Percentiles rank a stretch among this genome's conserved stretches.
These are phyloP conservation scores for Urocitellus parryii DNA, from an alignment of 2,113 vertebrate genomes.

Conservation along the genomic window DNA sequence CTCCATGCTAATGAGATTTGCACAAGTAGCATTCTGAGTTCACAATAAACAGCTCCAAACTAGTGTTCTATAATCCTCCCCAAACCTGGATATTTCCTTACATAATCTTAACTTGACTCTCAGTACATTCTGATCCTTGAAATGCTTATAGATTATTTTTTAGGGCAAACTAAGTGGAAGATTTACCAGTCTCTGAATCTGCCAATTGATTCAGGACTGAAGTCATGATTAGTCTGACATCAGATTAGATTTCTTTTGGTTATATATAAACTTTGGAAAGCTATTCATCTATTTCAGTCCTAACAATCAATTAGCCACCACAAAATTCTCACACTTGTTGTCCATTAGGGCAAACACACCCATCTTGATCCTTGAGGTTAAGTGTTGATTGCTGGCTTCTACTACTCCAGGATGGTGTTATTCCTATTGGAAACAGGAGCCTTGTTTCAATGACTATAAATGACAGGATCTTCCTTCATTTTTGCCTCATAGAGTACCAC, in stretches of 20 bases:
- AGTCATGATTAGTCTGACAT: not conserved
- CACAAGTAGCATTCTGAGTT: not conserved
- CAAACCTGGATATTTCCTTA: not conserved
- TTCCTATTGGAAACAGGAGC: not conserved
- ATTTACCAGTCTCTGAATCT: not conserved
- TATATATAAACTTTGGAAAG: not conserved
- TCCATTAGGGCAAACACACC: not conserved
- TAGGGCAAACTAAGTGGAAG: not conserved
- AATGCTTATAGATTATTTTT: not conserved
- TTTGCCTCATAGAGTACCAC: not conserved
- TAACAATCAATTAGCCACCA: not conserved
- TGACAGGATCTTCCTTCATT: not conserved
- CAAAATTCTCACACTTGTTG: not conserved
- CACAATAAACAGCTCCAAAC: not conserved
- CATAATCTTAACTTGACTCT: not conserved
- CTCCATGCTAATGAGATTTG: not conserved
- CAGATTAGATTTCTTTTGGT: not conserved
- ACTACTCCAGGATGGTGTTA: not conserved
- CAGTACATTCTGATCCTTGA: not conserved
- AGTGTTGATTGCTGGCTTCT: not conserved
- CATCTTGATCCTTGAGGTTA: not conserved
- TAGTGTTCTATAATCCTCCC: not conserved
- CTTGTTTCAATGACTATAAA: not conserved
- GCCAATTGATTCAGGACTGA: not conserved
- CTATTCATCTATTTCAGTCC: not conserved